Evolutionary conservation across 2,797 vertebrate species (phyloP).

Genomic region (Halcyon chelicuti): DNA sequence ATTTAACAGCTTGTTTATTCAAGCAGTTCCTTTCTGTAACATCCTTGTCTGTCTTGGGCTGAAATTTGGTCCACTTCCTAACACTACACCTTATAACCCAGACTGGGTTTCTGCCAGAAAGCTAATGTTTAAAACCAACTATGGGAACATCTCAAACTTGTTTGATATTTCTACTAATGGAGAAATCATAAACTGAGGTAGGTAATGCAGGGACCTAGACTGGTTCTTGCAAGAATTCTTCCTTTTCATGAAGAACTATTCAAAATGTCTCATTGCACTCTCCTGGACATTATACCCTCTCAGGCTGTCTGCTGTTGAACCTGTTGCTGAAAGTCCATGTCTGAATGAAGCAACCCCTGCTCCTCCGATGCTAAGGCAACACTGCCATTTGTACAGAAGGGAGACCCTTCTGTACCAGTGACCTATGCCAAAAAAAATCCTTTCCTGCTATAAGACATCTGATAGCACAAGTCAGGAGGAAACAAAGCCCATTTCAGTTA

Average conservation of each 20-base stretch:
- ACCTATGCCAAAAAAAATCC: background rate
- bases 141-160: constrained; percentile 5
- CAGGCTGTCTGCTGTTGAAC: background rate
- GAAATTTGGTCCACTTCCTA: background rate
- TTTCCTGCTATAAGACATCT: background rate
- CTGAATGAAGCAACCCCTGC: background rate
- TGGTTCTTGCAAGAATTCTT: background rate
- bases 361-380: background rate
- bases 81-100: background rate
- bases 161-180: background rate
- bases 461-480: background rate
- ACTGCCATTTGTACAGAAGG: background rate
- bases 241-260: background rate
- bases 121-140: background rate
- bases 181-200: background rate
- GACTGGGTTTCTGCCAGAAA: background rate
- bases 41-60: background rate
- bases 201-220: background rate
- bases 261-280: background rate
- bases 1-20: constrained; percentile 16
- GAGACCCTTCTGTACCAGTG: background rate
- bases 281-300: background rate
- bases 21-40: constrained; percentile 9
- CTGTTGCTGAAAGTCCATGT: background rate
- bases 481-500: background rate